Evolutionary conservation across 2,113 vertebrate species (phyloP).

Genomic region (Actinemys pallida): DNA sequence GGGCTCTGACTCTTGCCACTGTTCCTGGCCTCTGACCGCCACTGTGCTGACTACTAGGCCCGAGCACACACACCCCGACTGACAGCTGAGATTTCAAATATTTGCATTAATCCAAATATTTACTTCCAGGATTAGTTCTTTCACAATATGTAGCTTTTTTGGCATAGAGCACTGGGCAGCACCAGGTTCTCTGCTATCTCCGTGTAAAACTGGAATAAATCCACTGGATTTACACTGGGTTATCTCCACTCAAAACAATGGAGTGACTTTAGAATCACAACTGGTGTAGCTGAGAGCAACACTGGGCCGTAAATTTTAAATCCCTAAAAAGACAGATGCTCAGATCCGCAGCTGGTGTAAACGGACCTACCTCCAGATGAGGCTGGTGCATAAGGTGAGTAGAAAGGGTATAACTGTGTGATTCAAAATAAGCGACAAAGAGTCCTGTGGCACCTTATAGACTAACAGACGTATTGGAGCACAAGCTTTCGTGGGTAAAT

Average conservation of each 20-base stretch:
- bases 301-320: conserved; percentile 7
- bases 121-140: not conserved
- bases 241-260: not conserved
- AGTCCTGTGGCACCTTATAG: too few species aligned
- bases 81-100: not conserved
- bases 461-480: too few species aligned
- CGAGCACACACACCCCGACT: too few species aligned
- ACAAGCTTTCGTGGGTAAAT: too few species aligned
- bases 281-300: not conserved
- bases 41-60: too few species aligned
- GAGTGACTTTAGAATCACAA: conserved; percentile 21
- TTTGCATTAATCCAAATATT: not conserved
- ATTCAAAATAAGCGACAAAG: too few species aligned
- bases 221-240: not conserved
- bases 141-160: not conserved
- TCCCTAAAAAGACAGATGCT: not conserved
- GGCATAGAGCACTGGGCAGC: not conserved
- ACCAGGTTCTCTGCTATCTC: not conserved
- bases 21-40: too few species aligned
- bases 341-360: not conserved
- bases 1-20: too few species aligned
- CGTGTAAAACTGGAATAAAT: not conserved
- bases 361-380: not conserved
- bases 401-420: not conserved
- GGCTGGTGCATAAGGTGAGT: not conserved